Base-by-base conservation (phyloP, 2,797 vertebrate species). In the Arctocebus calabarensis region DNA sequence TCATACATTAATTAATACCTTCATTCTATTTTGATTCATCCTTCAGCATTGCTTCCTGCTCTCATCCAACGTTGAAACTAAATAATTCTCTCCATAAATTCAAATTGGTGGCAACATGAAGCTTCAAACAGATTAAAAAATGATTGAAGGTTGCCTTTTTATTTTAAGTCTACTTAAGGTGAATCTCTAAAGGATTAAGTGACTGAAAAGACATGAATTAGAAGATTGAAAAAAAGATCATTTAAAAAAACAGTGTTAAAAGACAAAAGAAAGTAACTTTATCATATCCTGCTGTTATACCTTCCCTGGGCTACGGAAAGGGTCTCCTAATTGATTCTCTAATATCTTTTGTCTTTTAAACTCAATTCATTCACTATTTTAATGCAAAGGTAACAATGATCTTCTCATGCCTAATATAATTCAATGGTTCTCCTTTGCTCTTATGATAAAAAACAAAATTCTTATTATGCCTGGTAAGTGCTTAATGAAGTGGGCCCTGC, bases 1-100 rank as follows among this genome's bases (percentile, higher is more conserved):
- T 93, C 75, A 89, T 79, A 43, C 40, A 66, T 91, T 95, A 88
- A 94, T 95, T 84, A 93, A 96, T 71, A 27, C 32, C 75, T 91
- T 93, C 74, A 93, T 88, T 87, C 86, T 71, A 87, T 93, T 96
- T 93, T 96, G 86, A 95, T 74, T 4, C 85, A 61, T 84, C 27
- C 43, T 94, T 94, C 81, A 81, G 88, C 90, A 64, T 91, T 52
- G 94, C 25, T 88, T 40, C 85, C 55, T 93, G 73, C 13, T 62
- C 20, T 74, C 74, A 27, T 86, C n/a, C 16, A 75, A 25, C 83
- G 3, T 66, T 89, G 17, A 91, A 96, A 89, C 59, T 83, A 95
- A 93, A 91, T 93, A 55, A 12, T 93, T 95, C 95, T 91, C 32
- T 68, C 62, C 43, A 91, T 89, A 59, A 91, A 91, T 91, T 93